Evolutionary conservation across 1,140 invertebrate species (phyloP), one percentile per base, ranked within the genome.

Genomic region (Rhyzopertha dominica): DNA sequence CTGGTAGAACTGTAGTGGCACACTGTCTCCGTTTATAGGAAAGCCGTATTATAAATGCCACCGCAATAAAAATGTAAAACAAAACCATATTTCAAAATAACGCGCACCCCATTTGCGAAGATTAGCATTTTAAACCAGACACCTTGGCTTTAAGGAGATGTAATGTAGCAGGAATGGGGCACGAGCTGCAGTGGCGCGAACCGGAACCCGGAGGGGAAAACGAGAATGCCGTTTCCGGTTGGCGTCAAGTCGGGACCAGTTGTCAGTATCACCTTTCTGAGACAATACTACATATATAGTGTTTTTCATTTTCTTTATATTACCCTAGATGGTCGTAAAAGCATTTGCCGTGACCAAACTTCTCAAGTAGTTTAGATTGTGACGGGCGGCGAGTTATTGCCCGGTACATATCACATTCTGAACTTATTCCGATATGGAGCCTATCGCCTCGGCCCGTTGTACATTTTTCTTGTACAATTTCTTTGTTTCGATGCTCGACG

Each of bases 221-320:
- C 18, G 23, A 28, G 29, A 37, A 18, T 36, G 14, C 18, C 25
- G 40, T 49, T 56, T 22, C 12, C 36, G 29, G 17, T 23, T 34
- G 51, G 46, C 57, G 47, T 54, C 54, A 51, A 52, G 41, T 46
- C 42, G 57, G 53, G 51, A 51, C 49, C 52, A 58, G 50, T 61
- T 58, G 58, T 64, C 59, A 59, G 56, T 53, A 61, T 61, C 58
- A 62, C 59, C 61, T 60, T 61, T 51, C 51, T 53, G 44, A 62
- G 62, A 64, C 60, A 62, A 64, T 64, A 58, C 59, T 61, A 60
- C 59, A 61, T 59, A 43, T 51, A 60, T 65, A 65, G 62, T 83
- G 80, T 84, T 84, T 83, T 84, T 84, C 82, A 84, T 84, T 84
- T 84, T 83, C 81, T 84, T 84, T 82, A 84, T 82, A 78, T 82